Base-by-base conservation (phyloP, 2,888 invertebrate species). In the Ichneumon xanthorius region DNA sequence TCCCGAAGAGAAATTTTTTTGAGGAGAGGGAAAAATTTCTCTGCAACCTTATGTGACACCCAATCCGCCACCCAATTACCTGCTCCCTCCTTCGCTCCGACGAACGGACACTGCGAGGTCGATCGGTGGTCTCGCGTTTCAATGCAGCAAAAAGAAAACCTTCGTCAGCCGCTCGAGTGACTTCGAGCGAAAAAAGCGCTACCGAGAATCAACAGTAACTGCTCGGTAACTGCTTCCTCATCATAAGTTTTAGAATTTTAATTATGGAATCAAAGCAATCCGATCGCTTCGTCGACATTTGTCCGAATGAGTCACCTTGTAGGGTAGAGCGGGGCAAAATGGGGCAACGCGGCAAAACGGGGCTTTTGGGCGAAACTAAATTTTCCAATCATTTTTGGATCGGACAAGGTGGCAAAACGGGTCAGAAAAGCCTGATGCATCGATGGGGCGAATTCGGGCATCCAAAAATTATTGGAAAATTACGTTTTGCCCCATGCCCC, bases 131-230 rank as follows among this genome's bases (percentile, higher is more conserved):
- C 71, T 45, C 63, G 33, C 19, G 63, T 30, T 50, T 33, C n/a
- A 55, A 68, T 40, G 40, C 37, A 14, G 9, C 22, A 14, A 30
- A 68, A 33, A 45, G 37, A 19, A 53, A 33, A 19, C 22, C 76
- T 37, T 14, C 11, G 11, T 37, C 30, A 7, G 22, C n/a, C 79
- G 79, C 79, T 79, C 63, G 71, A 79, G 30, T 79, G 63, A 72
- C 50, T 79, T 71, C 6, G 14, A 79, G 19, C 37, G 33, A 16
- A 33, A 79, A 48, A 61, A 70, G 19, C 6, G 37, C 0, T 19
- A 26, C 37, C 22, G 22, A 37, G 6, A 70, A 30, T 30, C 14
- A 14, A 40, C 67, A 48, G 58, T 26, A n/a, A n/a, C n/a, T n/a
- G n/a, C 58, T 22, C 58, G 58, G 19, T 58, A 11, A 22, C 26